Evolutionary conservation across 37 sponge, comb jelly and placozoan genomes (phyloP).

Genomic region (Halisarca cf. caerulea): DNA sequence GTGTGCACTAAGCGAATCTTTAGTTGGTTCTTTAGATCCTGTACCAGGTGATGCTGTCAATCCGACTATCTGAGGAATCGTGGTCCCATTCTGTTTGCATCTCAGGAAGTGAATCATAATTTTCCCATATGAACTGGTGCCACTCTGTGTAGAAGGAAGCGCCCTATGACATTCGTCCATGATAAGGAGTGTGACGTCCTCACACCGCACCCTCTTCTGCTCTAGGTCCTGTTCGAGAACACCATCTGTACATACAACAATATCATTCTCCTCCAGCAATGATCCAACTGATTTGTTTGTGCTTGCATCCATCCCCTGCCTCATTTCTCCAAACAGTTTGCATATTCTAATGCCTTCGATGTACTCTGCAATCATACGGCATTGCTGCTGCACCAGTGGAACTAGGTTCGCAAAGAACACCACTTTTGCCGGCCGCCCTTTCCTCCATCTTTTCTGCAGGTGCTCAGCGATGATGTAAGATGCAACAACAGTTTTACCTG

Average conservation of each 20-base stretch:
- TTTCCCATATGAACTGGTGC: constrained; percentile 48
- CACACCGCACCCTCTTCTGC: background rate
- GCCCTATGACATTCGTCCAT: constrained; percentile 92
- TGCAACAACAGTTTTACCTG: constrained; percentile 71
- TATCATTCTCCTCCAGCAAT: constrained; percentile 17
- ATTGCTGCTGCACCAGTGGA: constrained; percentile 63
- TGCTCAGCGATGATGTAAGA: constrained; percentile 57
- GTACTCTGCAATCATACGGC: constrained; percentile 29
- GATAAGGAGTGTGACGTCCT: constrained; percentile 65
- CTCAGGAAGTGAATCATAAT: constrained; percentile 57
- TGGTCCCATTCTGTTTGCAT: constrained; percentile 9
- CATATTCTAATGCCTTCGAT: constrained; percentile 32
- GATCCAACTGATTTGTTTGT: constrained; percentile 20
- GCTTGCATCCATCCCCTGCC: constrained; percentile 27
- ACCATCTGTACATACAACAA: constrained; percentile 71
- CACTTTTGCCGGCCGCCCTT: constrained; percentile 44
- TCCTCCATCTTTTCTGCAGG: constrained; percentile 30
- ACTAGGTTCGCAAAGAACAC: constrained; percentile 55
- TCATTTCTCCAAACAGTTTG: constrained; percentile 49
- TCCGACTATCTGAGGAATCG: constrained; percentile 67
- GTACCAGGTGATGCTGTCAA: constrained; percentile 74
- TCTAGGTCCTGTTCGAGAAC: constrained; percentile 41
- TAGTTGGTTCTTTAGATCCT: constrained; percentile 31
- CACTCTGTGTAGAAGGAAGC: constrained; percentile 40
- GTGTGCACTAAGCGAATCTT: constrained; percentile 18